Conservation (phyloP, 64 coral and sea anemone species). For the Montipora foliosa region DNA sequence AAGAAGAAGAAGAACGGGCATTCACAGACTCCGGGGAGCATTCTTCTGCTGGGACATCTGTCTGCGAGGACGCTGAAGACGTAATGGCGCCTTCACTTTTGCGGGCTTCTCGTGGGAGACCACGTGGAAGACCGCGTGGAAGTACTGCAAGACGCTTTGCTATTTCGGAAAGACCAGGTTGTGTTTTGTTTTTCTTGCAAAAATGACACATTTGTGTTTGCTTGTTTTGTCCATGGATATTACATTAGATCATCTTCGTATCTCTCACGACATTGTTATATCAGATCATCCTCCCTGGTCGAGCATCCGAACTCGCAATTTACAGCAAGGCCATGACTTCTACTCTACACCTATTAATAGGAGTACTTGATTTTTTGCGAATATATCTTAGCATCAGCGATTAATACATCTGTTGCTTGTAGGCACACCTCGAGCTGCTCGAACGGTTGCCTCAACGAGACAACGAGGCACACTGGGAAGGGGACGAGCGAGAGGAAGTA, state of each 20-base stretch:
- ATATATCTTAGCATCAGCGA: too few species aligned
- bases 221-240: not conserved
- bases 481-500: conserved; percentile 30
- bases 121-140: conserved; percentile 63
- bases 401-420: not conserved
- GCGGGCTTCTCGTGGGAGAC: conserved; percentile 21
- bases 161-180: conserved; percentile 34
- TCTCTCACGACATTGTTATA: too few species aligned
- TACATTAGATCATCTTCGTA: not conserved
- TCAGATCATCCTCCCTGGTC: too few species aligned
- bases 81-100: not conserved
- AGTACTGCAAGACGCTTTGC: conserved; percentile 28
- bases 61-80: too few species aligned
- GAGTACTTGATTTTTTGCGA: too few species aligned
- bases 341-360: too few species aligned
- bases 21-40: not conserved
- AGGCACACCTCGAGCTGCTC: conserved; percentile 28
- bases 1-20: not conserved
- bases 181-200: conserved; percentile 1
- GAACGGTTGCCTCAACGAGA: conserved; percentile 75
- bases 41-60: too few species aligned
- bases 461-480: conserved; percentile 10
- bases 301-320: too few species aligned
- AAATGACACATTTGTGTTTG: not conserved
- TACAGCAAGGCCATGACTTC: too few species aligned